Evolutionary conservation across 1,140 invertebrate species (phyloP).

Genomic region (Microplitis demolitor): DNA sequence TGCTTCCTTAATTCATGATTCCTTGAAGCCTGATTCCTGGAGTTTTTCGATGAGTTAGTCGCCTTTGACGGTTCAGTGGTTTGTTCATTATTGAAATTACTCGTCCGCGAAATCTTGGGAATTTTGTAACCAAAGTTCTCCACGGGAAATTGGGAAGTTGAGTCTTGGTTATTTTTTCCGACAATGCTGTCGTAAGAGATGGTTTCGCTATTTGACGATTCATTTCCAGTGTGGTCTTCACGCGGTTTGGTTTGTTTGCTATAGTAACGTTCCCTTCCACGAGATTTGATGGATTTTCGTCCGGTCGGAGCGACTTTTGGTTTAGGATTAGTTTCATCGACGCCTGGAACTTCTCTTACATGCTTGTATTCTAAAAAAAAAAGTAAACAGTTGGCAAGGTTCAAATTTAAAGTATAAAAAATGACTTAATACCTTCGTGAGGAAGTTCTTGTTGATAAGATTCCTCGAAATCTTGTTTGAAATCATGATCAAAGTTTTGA

Average conservation of each 20-base stretch:
- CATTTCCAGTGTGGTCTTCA: too few relatives aligned
- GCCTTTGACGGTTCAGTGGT: constrained; percentile 1
- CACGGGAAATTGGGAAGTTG: background rate
- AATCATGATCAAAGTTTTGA: constrained; percentile 33
- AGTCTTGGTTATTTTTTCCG: background rate
- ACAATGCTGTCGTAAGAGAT: background rate
- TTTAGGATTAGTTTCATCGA: constrained; percentile 21
- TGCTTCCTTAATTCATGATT: too few relatives aligned
- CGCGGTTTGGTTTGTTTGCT: too few relatives aligned
- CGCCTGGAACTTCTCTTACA: constrained; percentile 35
- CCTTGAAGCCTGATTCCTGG: background rate
- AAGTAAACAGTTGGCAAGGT: background rate
- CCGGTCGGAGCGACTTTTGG: background rate
- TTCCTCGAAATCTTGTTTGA: constrained; percentile 45
- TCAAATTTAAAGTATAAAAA: background rate
- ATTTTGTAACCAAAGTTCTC: constrained; percentile 41
- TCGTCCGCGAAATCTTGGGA: constrained; percentile 19
- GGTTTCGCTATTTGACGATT: too few relatives aligned
- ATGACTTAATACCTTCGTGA: constrained; percentile 38
- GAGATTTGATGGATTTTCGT: too few relatives aligned
- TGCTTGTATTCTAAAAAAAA: constrained; percentile 35
- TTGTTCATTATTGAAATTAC: constrained; percentile 32
- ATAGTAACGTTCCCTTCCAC: too few relatives aligned
- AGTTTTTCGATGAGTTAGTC: constrained; percentile 26
- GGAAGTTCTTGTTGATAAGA: constrained; percentile 39